phyloP scores from a whole-genome alignment of 2,888 invertebrate species.

The Pseudoips prasinana region DNA sequence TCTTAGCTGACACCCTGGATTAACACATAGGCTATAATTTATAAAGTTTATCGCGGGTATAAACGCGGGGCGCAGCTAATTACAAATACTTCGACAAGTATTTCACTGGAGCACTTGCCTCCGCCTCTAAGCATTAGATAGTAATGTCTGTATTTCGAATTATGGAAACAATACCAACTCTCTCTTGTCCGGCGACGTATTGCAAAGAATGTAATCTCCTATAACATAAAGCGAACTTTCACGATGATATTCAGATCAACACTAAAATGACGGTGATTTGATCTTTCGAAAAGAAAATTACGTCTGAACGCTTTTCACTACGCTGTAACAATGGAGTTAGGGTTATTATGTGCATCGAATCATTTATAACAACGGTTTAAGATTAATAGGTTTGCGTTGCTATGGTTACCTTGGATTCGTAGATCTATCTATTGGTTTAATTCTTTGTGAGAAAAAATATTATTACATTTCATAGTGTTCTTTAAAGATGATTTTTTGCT shows the following conservation, averaged over 20 bases:
- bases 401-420: constrained; percentile 4
- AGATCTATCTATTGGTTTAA: too few relatives aligned
- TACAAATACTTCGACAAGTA: too few relatives aligned
- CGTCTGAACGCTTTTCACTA: constrained; percentile 12
- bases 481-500: too few relatives aligned
- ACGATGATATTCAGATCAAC: constrained; percentile 44
- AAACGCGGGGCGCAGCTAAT: too few relatives aligned
- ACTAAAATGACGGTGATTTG: constrained; percentile 36
- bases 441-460: too few relatives aligned
- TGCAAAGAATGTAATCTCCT: constrained; percentile 36
- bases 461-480: too few relatives aligned
- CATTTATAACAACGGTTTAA: not conserved
- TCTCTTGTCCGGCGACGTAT: constrained; percentile 31
- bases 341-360: constrained; percentile 1
- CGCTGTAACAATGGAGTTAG: constrained; percentile 17
- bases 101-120: too few relatives aligned
- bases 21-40: too few relatives aligned
- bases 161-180: constrained; percentile 29
- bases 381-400: not conserved
- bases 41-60: too few relatives aligned
- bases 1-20: too few relatives aligned
- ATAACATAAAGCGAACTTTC: constrained; percentile 44
- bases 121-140: too few relatives aligned
- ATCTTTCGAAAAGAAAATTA: constrained; percentile 27
- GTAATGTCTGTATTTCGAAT: constrained; percentile 3